Evolutionary conservation across 2,113 vertebrate genomes (phyloP), one percentile per base, ranked within the genome.

Genomic region (Cinclus mexicanus): DNA sequence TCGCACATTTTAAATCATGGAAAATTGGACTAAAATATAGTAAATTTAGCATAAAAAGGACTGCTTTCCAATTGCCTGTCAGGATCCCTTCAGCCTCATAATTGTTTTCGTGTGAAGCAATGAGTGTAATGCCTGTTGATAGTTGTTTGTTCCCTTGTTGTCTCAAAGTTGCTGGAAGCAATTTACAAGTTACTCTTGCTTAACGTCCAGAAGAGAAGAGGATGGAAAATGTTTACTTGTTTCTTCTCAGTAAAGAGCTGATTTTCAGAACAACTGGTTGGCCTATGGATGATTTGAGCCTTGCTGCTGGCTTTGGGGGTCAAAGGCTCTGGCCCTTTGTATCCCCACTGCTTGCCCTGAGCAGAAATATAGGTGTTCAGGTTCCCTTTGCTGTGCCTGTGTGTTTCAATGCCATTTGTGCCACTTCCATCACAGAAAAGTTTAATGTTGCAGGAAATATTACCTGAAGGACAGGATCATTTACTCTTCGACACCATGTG

Each of bases 181-280:
- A 97, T 97, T 97, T 96, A 56, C 89, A 89, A 95, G 91, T 92
- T 89, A 65, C 81, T 95, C 95, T 97, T 96, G 95, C 96, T 94
- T 94, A 95, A 95, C 6, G 11, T 69, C 89, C 70, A 89, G 85
- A 96, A 94, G 81, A 90, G 90, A 86, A 69, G 85, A 82, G 78
- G 93, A 93, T 68, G 94, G 89, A 96, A 96, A 94, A 94, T 89
- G 81, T 96, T 89, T 88, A 44, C 76, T 95, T 71, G 76, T 71
- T 81, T 64, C 88, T 87, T 64, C 87, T 89, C 20, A 24, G 78
- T 93, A 39, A 85, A 88, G 77, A 83, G 69, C 19, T 76, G 49
- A 64, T 94, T 93, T 63, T 84, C 1, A 1, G 93, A 91, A 56
- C n/a, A 94, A 20, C 25, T 2, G 46, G 10, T 11, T 46, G 69